These are phyloP conservation scores for Diorhabda carinulata DNA, from an alignment of 1,140 invertebrate genomes.

Conservation along the genomic window DNA sequence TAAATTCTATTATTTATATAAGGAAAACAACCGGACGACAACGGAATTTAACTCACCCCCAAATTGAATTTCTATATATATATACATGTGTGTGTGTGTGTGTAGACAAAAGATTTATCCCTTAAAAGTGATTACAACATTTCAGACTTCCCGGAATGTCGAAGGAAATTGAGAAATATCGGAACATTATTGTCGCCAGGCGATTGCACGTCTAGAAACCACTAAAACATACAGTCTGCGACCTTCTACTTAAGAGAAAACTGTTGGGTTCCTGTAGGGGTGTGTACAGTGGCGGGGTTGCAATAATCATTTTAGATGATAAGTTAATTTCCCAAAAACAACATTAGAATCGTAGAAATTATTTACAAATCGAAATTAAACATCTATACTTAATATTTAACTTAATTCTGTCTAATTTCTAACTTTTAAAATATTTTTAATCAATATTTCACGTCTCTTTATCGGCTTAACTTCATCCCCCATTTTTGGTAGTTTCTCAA, in stretches of 20 bases:
- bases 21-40: neutral
- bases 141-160: conserved; percentile 7
- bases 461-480: too few relatives aligned
- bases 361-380: too few relatives aligned
- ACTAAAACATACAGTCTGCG: conserved; percentile 9
- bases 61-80: conserved; percentile 3
- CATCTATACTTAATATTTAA: too few relatives aligned
- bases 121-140: conserved; percentile 14
- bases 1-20: neutral
- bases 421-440: too few relatives aligned
- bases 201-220: conserved; percentile 5
- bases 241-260: conserved; percentile 11
- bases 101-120: conserved; percentile 9
- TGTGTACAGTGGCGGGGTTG: neutral
- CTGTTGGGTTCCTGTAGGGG: neutral
- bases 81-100: neutral
- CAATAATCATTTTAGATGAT: neutral
- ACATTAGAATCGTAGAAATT: too few relatives aligned
- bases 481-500: too few relatives aligned
- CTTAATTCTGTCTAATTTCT: too few relatives aligned
- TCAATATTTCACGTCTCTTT: too few relatives aligned
- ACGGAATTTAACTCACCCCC: neutral
- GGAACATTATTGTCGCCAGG: conserved; percentile 13
- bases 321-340: too few relatives aligned
- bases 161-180: conserved; percentile 19